Base-by-base conservation (phyloP, 1,140 invertebrate genomes). In the Ceratitis capitata region DNA sequence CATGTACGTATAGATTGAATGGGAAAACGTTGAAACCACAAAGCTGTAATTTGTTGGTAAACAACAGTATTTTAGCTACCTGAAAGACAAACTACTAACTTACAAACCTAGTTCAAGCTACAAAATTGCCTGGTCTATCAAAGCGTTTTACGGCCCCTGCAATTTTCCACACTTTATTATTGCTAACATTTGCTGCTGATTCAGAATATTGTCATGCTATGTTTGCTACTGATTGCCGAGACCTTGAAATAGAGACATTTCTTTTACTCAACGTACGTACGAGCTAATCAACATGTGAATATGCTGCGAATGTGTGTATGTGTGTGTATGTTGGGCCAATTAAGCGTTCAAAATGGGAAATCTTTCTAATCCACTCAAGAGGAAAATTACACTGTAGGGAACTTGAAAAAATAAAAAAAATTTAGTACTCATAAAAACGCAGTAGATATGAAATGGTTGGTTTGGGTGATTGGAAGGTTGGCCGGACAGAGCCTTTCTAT, bases 301-400 rank as follows among this genome's bases (percentile, higher is more conserved):
- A 69, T 19, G 3, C 16, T 69, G 39, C 23, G 12, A 16, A 39
- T 16, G 29, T 32, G 9, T 26, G 32, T 35, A 69, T 78, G 69
- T 35, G 69, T 64, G 29, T 26, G 26, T 49, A 35, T 82, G 26
- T 83, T 58, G 10, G 26, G 82, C 42, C 82, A 89, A 90, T 91
- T 89, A 89, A 89, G 89, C 89, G 89, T 89, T 90, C 86, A 89
- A 90, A 90, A 90, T 90, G 90, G 89, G 90, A 90, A 90, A 90
- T 89, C 86, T 88, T 89, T 74, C 69, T 42, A 10, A 47, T 78
- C 88, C 88, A 90, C 83, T 90, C 89, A 90, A 89, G 89, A 90
- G 89, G 89, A 90, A 90, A 90, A 90, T 90, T 90, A 83, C 82
- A 51, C 42, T 83, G 82, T 26, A 32, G 82, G 35, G 47, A 69